Evolutionary conservation across 2,113 vertebrate species (phyloP).

Genomic region (Trachemys scripta): DNA sequence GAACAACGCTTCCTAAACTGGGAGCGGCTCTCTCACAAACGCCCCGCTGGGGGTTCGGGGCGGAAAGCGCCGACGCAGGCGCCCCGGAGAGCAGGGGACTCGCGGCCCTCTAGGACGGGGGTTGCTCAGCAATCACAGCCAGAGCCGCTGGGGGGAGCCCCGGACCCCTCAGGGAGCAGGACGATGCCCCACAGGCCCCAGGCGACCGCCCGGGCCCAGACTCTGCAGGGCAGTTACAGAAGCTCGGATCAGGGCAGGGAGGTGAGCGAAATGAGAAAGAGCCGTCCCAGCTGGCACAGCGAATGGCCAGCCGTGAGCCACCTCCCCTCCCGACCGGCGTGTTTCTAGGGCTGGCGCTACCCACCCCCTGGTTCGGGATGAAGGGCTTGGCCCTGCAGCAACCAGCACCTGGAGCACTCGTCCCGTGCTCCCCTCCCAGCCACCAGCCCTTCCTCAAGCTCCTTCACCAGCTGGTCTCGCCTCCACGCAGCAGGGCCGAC

Average conservation of each 20-base stretch:
- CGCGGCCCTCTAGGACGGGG: too few species aligned
- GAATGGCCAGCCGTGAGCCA: background rate
- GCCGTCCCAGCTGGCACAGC: too few species aligned
- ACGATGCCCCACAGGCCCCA: background rate
- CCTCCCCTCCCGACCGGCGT: too few species aligned
- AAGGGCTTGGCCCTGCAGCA: background rate
- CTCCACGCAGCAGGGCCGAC: background rate
- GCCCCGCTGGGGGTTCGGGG: too few species aligned
- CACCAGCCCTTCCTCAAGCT: background rate
- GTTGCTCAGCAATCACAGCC: background rate
- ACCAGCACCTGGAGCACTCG: background rate
- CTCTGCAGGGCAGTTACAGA: too few species aligned
- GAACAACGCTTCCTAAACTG: background rate
- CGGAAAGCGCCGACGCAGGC: background rate
- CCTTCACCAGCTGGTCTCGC: background rate
- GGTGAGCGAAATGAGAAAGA: too few species aligned
- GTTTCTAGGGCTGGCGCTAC: background rate
- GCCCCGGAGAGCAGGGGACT: background rate
- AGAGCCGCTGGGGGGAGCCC: background rate
- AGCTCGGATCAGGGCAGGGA: too few species aligned
- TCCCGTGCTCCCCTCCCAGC: background rate
- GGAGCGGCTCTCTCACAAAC: background rate
- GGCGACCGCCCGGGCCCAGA: too few species aligned
- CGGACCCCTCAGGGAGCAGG: background rate
- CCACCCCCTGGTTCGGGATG: background rate